Base-by-base conservation (phyloP, 2,888 invertebrate species). In the Eristalis tenax region DNA sequence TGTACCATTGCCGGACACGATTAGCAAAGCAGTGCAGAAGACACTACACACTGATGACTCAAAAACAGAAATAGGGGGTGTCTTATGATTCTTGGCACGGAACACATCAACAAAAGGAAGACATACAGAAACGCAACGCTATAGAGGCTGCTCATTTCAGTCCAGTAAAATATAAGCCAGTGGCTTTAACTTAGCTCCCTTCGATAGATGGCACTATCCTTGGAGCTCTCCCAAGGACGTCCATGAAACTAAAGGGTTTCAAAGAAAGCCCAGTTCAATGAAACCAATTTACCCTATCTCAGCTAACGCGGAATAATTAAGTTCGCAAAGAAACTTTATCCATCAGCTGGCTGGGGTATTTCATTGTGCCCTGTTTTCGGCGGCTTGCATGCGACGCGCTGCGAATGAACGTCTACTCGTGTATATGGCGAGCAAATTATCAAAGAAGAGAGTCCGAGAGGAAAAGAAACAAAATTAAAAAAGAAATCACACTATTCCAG, bases 401-500 rank as follows among this genome's bases (percentile, higher is more conserved):
- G 18, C 10, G 18, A 18, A 18, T 18, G 18, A 50, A 50, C 18
- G 18, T 50, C 50, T 18, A 18, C 59, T 59, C 13, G 32, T 32
- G 32, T 32, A 59, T 59, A 59, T 23, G 59, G 13, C 8, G 38
- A 63, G 23, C 57, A 73, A 76, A 83, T 50, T 64, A 32, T 26
- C 1, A 65, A 59, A 68, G 26, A 57, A 73, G 63, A 50, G 56
- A 35, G 57, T 74, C 32, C 35, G 43, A 56, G 43, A 73, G 2
- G 15, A 18, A 22, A 40, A 23, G 38, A 28, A 40, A 26, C 40
- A 38, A 59, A 78, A 70, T 18, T 70, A 15, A 23, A 65, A 50
- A 64, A 75, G 18, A 61, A 75, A 70, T 78, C 59, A 77, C 77
- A 74, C 78, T 75, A 78, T 82, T 82, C 79, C 74, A 57, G 61